phyloP scores from a whole-genome alignment of 2,888 invertebrate species.

The Chelonus formosanus region DNA sequence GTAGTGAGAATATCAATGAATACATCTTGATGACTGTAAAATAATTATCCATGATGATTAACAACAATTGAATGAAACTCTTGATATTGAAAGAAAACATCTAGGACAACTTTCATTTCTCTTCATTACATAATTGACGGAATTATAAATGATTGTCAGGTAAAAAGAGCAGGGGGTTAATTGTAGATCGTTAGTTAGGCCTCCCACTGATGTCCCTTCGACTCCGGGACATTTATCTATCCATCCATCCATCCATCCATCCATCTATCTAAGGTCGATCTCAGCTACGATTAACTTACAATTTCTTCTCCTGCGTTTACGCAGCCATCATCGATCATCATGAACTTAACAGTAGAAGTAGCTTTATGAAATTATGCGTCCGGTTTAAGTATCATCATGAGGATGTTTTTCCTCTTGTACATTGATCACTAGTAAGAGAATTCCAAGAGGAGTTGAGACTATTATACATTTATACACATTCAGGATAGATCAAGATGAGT shows the following conservation, averaged over 20 bases:
- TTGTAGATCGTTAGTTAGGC: constrained; percentile 33
- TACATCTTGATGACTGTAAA: too few relatives aligned
- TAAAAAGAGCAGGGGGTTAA: constrained; percentile 29
- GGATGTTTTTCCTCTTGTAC: neutral
- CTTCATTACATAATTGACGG: constrained; percentile 22
- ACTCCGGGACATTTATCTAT: constrained; percentile 13
- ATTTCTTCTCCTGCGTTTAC: constrained; percentile 25
- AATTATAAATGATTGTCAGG: constrained; percentile 25
- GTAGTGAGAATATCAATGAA: too few relatives aligned
- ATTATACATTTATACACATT: constrained; percentile 1
- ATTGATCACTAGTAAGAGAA: too few relatives aligned
- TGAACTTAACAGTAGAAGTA: constrained; percentile 7
- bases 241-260: constrained; percentile 9
- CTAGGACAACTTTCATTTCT: constrained; percentile 2
- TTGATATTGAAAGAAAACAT: too few relatives aligned
- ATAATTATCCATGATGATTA: too few relatives aligned
- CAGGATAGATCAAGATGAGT: too few relatives aligned
- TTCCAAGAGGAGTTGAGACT: neutral
- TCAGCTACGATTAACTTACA: constrained; percentile 12
- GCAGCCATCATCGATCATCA: constrained; percentile 26
- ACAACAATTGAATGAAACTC: too few relatives aligned
- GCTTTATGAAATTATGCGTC: constrained; percentile 10
- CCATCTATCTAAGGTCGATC: constrained; percentile 2
- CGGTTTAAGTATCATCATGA: constrained; percentile 1
- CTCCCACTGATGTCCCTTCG: constrained; percentile 34